Evolutionary conservation across 2,113 vertebrate genomes (phyloP).

Genomic region (Colaptes auratus): DNA sequence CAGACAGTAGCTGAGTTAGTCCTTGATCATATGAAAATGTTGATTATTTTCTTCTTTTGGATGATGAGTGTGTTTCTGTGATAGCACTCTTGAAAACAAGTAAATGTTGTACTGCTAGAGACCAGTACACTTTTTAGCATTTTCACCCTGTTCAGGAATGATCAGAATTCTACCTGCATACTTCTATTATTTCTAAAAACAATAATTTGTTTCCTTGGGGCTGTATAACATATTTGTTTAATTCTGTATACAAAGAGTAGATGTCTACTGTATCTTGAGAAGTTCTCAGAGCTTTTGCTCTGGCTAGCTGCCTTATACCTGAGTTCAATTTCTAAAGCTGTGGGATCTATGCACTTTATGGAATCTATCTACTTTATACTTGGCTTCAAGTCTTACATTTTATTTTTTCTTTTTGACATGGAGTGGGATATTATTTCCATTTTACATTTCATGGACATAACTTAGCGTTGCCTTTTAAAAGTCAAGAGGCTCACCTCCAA

Average conservation of each 20-base stretch:
- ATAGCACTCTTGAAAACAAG: neutral
- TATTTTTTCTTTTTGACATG: neutral
- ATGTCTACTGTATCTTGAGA: neutral
- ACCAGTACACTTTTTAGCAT: neutral
- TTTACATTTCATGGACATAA: neutral
- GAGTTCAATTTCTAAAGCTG: neutral
- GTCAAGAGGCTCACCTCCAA: neutral
- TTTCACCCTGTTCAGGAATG: neutral
- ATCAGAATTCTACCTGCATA: neutral
- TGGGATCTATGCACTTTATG: neutral
- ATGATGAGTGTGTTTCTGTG: neutral
- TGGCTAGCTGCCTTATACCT: neutral
- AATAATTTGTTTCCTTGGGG: neutral
- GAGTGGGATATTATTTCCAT: neutral
- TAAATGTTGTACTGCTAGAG: neutral
- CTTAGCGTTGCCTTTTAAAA: neutral
- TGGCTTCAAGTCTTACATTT: neutral
- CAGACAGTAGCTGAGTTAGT: neutral
- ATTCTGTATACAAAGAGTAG: neutral
- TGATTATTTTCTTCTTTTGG: neutral
- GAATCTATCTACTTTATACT: neutral
- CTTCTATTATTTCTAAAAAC: neutral
- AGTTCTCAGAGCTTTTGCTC: neutral
- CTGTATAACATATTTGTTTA: neutral
- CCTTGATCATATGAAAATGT: neutral